Evolutionary conservation across 2,888 invertebrate species (phyloP).

Genomic region (Cordilura impudica): DNA sequence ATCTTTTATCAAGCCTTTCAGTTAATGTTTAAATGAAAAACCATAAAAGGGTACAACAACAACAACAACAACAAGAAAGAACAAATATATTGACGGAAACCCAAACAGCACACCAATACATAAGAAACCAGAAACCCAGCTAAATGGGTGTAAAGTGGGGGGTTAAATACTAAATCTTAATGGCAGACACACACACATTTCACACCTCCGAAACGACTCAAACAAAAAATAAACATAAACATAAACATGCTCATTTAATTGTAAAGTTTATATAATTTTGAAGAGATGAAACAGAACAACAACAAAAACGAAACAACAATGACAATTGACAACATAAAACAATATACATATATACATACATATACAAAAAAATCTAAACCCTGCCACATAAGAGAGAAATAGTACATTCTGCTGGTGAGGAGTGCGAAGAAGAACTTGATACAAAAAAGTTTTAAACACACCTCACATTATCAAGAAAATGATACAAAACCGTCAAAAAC

Average conservation of each 20-base stretch:
- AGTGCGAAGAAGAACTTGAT: neutral
- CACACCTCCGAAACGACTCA: slow-evolving; percentile 1
- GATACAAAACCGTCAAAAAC: slow-evolving; percentile 21
- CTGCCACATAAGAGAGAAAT: neutral
- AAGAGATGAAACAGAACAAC: slow-evolving; percentile 22
- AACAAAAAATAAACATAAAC: neutral
- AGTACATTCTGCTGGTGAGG: slow-evolving; percentile 26
- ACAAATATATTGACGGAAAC: neutral
- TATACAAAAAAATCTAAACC: slow-evolving; percentile 8
- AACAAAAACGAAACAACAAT: slow-evolving; percentile 29
- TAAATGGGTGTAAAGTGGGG: neutral
- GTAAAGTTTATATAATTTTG: slow-evolving; percentile 30
- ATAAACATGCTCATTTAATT: slow-evolving; percentile 31
- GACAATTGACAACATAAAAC: slow-evolving; percentile 49
- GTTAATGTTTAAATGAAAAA: neutral
- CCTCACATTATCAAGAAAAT: slow-evolving; percentile 13
- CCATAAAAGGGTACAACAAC: neutral
- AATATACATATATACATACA: too few species aligned
- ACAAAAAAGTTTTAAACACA: slow-evolving; percentile 21
- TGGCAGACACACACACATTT: neutral
- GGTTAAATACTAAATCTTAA: neutral
- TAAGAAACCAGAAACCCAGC: neutral
- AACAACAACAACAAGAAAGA: too few species aligned
- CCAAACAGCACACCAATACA: neutral
- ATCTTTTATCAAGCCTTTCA: neutral